A percentile compares a stretch with the other conserved stretches of the same genome.
Evolutionary conservation across 1,140 invertebrate species (phyloP).

Genomic region (Drosophila busckii): DNA sequence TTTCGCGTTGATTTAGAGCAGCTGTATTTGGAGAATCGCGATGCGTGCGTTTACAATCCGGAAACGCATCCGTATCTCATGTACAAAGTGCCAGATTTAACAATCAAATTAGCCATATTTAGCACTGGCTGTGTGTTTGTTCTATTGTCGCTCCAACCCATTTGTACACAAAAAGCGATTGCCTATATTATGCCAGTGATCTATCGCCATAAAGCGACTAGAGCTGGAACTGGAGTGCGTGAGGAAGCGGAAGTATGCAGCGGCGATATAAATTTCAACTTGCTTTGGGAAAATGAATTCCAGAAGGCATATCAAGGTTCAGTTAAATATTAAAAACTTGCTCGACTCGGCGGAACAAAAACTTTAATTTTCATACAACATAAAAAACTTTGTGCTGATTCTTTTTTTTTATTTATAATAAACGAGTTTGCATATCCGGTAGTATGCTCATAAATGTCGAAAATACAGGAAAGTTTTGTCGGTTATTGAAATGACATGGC

Average conservation of each 20-base stretch:
- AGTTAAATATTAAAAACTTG: not conserved
- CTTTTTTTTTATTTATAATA: conserved; percentile 2
- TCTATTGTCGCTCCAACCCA: conserved; percentile 1
- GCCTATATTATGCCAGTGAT: conserved; percentile 25
- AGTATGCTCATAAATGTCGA: conserved; percentile 47
- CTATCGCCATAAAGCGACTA: not conserved
- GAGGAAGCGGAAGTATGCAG: not conserved
- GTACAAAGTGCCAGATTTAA: not conserved
- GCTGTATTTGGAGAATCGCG: not conserved
- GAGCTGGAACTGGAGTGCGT: not conserved
- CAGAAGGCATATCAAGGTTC: conserved; percentile 21
- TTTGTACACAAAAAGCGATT: conserved; percentile 17
- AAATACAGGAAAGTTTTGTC: conserved; percentile 32
- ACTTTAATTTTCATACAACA: conserved; percentile 17
- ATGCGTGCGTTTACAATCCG: not conserved
- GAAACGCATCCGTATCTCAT: conserved; percentile 22
- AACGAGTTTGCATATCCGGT: conserved; percentile 4
- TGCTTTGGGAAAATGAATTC: conserved; percentile 47
- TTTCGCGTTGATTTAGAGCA: conserved; percentile 23
- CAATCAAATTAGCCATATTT: conserved; percentile 42
- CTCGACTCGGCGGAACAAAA: conserved; percentile 6
- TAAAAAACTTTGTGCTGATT: conserved; percentile 19
- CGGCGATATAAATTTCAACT: conserved; percentile 42
- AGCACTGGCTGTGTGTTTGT: conserved; percentile 41
- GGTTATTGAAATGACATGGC: conserved; percentile 24